Conservation (phyloP, 2,113 vertebrate genomes). For the Hydrolagus affinis region DNA sequence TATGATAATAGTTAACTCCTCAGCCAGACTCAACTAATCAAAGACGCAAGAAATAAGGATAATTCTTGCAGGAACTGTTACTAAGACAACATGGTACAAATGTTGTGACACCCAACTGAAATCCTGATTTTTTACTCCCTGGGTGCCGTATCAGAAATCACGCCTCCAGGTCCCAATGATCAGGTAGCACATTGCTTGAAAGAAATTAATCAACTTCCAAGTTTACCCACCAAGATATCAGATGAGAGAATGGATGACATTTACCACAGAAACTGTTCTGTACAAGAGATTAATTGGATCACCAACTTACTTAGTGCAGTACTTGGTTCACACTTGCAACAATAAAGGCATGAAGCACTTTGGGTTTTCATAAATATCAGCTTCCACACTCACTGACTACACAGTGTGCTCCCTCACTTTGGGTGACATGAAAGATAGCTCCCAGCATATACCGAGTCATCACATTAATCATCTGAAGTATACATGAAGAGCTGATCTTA, state of each 20-base stretch:
- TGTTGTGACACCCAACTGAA: no score
- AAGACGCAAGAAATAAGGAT: no score
- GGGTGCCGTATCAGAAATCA: no score
- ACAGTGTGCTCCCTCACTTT: background rate
- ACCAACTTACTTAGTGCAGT: background rate
- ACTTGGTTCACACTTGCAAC: background rate
- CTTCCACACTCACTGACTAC: background rate
- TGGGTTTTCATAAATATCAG: background rate
- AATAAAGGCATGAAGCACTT: background rate
- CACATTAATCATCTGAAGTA: background rate
- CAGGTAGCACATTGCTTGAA: background rate
- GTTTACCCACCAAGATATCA: background rate
- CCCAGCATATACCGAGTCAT: background rate
- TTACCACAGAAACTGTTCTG: background rate
- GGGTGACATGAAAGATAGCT: background rate
- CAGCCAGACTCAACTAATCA: no score
- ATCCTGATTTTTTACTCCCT: no score
- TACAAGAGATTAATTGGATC: background rate
- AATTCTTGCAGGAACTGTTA: no score
- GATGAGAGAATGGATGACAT: background rate
- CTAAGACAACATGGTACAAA: no score
- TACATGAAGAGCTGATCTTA: background rate
- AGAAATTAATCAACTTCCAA: background rate
- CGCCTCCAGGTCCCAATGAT: background rate
- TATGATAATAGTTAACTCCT: no score